These are phyloP conservation scores for Cheilinus undulatus DNA, from an alignment of 2,113 vertebrate species.

Conservation along the genomic window DNA sequence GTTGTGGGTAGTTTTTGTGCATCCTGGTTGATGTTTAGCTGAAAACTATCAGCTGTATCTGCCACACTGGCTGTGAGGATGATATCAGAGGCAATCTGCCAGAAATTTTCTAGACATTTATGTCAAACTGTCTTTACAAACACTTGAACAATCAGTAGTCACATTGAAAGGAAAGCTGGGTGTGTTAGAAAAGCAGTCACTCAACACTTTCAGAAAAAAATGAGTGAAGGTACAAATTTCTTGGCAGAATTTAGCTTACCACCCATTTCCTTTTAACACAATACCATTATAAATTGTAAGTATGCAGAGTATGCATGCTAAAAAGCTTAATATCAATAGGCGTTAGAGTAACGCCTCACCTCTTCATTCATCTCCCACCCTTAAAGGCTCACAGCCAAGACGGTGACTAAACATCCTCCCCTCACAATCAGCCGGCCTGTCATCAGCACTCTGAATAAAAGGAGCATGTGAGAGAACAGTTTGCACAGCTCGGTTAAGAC, in stretches of 20 bases:
- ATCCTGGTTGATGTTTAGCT: too few relatives aligned
- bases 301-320: slow-evolving; percentile 41
- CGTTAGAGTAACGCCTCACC: slow-evolving; percentile 11
- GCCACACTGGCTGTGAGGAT: too few relatives aligned
- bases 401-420: slow-evolving; percentile 46
- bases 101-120: too few relatives aligned
- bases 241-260: slow-evolving; percentile 51
- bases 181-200: slow-evolving; percentile 39
- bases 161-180: slow-evolving; percentile 52
- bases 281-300: slow-evolving; percentile 53
- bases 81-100: too few relatives aligned
- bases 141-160: slow-evolving; percentile 40
- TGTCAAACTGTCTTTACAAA: too few relatives aligned
- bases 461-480: slow-evolving; percentile 49
- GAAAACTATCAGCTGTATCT: too few relatives aligned
- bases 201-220: slow-evolving; percentile 23
- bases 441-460: slow-evolving; percentile 23
- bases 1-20: too few relatives aligned
- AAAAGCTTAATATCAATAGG: slow-evolving; percentile 15
- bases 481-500: slow-evolving; percentile 36
- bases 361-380: slow-evolving; percentile 40
- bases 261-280: slow-evolving; percentile 70
- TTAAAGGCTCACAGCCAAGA: slow-evolving; percentile 22
- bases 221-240: slow-evolving; percentile 46
- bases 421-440: slow-evolving; percentile 32